Percentiles rank a stretch among this genome's conserved stretches.
phyloP scores from a whole-genome alignment of 1,140 invertebrate species.

The Drosophila nigrodunni region DNA sequence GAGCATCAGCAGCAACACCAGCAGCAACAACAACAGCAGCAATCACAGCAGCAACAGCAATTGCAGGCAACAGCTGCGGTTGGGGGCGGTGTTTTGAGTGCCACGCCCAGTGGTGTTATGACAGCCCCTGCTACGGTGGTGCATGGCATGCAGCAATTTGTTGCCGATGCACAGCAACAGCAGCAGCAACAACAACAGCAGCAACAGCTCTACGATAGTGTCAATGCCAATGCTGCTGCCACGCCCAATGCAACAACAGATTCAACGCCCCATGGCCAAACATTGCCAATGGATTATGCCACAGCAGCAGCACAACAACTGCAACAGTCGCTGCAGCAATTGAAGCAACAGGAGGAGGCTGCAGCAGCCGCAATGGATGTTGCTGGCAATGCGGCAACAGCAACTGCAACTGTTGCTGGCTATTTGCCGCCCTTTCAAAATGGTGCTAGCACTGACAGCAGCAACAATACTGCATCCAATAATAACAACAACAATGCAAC shows the following conservation, averaged over 20 bases:
- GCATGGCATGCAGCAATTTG: constrained; percentile 78
- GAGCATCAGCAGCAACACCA: constrained; percentile 43
- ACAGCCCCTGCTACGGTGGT: constrained; percentile 79
- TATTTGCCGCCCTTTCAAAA: constrained; percentile 84
- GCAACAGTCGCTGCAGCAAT: constrained; percentile 74
- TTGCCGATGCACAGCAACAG: constrained; percentile 32
- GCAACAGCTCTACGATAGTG: constrained; percentile 63
- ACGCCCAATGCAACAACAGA: constrained; percentile 39
- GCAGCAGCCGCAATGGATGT: constrained; percentile 41
- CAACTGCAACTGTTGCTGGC: constrained; percentile 9
- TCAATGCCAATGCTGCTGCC: constrained; percentile 70
- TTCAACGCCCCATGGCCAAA: constrained; percentile 55
- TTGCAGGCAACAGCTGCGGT: constrained; percentile 31
- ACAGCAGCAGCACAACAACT: constrained; percentile 75
- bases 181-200: constrained; percentile 64
- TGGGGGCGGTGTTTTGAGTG: constrained; percentile 21
- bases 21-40: constrained; percentile 39
- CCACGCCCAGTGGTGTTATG: constrained; percentile 71
- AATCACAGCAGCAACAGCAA: constrained; percentile 44
- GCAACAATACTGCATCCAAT: constrained; percentile 47
- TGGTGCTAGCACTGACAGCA: constrained; percentile 41
- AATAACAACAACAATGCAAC: constrained; percentile 21
- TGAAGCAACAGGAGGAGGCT: constrained; percentile 70
- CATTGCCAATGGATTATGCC: constrained; percentile 74
- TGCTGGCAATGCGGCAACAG: constrained; percentile 15